Evolutionary conservation across 2,797 vertebrate genomes (phyloP), one percentile per base, ranked within the genome.

Genomic region (Lerista edwardsae): DNA sequence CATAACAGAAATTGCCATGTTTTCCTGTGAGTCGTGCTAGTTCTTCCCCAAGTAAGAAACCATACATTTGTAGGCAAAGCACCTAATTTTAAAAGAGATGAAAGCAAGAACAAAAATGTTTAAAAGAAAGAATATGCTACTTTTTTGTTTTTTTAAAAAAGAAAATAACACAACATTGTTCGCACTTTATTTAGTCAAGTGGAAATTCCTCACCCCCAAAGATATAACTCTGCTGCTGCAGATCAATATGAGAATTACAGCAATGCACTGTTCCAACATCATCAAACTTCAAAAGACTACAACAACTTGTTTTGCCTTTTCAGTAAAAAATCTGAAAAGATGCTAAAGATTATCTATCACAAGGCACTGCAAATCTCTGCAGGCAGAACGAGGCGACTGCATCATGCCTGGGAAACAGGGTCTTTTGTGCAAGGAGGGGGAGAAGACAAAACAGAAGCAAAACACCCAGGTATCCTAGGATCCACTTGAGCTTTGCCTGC

Each of bases 361-460:
- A 95, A 95, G 95, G 95, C 94, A 95, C 94, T 94, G 94, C 94
- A 94, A 94, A 93, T 95, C 92, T 94, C 81, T 86, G 84, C 84
- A 86, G 84, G 94, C 94, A 94, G 93, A 92, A 92, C 61, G 83
- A 90, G 80, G 87, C 90, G 80, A 74, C 85, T 82, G 86, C 87
- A 90, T 84, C 89, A 83, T 69, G 87, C 36, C 71, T 86, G 85
- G 89, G 88, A 88, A 86, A 81, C 65, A 31, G 41, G 74, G 59
- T 64, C 79, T 77, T 76, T 68, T 72, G 73, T 41, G 31, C 67
- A n/a, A 25, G 10, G 44, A 29, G 25, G 39, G 25, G 39, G 25
- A 61, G 17, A 15, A 36, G 17, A 61, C 25, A 84, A 62, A 27
- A 75, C 19, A 59, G n/a, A 36, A 36, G 34, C 51, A 75, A 80